Base-by-base conservation (phyloP, 2,888 invertebrate species). In the Rhaphigaster nebulosa region DNA sequence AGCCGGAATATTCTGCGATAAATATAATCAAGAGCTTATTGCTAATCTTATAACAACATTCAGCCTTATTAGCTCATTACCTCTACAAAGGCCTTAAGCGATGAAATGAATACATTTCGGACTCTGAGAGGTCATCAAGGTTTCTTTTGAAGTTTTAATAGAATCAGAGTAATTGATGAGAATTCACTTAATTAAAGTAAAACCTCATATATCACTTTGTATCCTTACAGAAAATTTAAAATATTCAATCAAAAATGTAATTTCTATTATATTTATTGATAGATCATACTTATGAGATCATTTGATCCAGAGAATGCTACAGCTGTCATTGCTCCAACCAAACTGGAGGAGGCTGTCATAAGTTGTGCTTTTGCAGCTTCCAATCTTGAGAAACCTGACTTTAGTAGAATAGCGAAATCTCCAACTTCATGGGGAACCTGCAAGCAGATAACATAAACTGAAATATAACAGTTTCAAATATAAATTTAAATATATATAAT, bases 361-460 rank as follows among this genome's bases (percentile, higher is more conserved):
- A 99, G 92, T 94, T 99, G 99, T 29, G 98, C 99, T 93, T 97
- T 97, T 5, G 99, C 99, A 1, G 99, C 99, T 93, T 97, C 97
- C 97, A 98, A 98, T 92, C 98, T 95, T 90, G 96, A 96, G 94
- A 99, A 99, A 0, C 99, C 99, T 87, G 98, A 97, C 92, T 96
- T 96, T 91, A 99, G 95, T 65, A 99, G 94, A 92, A 99, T 99
- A 26, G 99, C 99, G 94, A 99, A 99, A 94, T 99, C 99, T 0
- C 99, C 99, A n/a, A 99, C 97, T 94, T 99, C 99, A 93, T 99
- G 99, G 0, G 99, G 99, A 91, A 99, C 92, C 91, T 91, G 45
- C 38, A 88, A 90, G n/a, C 10, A 45, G 12, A 18, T 54, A 26
- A 65, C 12, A 70, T 6, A 34, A 18, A 70, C 15, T n/a, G 12